Base-by-base conservation (phyloP, 2,113 vertebrate genomes). In the Megaceryle torquata region DNA sequence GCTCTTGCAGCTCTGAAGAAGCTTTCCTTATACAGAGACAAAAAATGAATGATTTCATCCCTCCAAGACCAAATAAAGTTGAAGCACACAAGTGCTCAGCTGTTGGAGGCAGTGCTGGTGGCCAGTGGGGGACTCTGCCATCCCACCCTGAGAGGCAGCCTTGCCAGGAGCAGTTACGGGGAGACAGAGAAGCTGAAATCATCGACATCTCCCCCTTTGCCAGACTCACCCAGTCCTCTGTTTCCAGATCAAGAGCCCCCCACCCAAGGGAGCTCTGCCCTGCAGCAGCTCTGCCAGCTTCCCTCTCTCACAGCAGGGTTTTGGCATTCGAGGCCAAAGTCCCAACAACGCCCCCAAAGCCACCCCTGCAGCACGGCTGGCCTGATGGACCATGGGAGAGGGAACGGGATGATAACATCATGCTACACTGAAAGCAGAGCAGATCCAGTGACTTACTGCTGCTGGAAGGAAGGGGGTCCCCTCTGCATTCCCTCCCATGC, bases 101-200 rank as follows among this genome's bases (percentile, higher is more conserved):
- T 5, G 0, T 41, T 6, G 46, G 26, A 82, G 20, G 59, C 67
- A 48, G 44, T 1, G 3, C 18, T 18, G 24, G 20, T 22, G 43
- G 48, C 35, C 1, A 1, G 25, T 1, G 7, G 9, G 10, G 26
- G 16, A n/a, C 50, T 25, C 26, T 13, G 11, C 54, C 35, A 65
- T 2, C 4, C 1, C 26, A 20, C 9, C 26, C 2, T 0, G 0
- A 46, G 53, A 46, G 10, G 17, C 22, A 1, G 2, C 39, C 35
- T n/a, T 61, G 22, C 46, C 5, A 1, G 20, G 19, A 65, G 51
- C 68, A 26, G 53, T 29, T 35, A 26, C 0, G 8, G 24, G 33
- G n/a, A 77, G 35, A 18, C 46, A 44, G 37, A 85, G 48, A 70
- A 18, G 57, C 64, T 50, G 41, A 83, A 60, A 43, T 15, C 59